Percentiles rank a stretch among this genome's conserved stretches.
These are phyloP conservation scores for Scaptomyza polygonia DNA, from an alignment of 2,888 invertebrate species.

Conservation along the genomic window DNA sequence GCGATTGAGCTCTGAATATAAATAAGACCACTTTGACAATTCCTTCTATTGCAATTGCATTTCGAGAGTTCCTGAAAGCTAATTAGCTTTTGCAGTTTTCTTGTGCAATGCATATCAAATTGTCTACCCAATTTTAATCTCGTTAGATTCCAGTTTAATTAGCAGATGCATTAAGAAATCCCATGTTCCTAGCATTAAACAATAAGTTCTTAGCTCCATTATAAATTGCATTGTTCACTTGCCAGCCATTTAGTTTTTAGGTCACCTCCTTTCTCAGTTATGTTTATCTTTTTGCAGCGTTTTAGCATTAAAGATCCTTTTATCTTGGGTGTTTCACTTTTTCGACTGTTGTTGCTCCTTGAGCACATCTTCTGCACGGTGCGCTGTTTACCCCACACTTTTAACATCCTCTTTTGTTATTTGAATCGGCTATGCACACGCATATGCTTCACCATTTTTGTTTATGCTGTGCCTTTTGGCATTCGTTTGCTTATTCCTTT, in stretches of 20 bases:
- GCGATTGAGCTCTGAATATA: conserved; percentile 44
- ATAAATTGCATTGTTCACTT: conserved; percentile 45
- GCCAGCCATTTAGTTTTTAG: conserved; percentile 45
- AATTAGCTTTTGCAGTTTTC: conserved; percentile 13
- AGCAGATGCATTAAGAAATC: conserved; percentile 47
- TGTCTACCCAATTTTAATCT: conserved; percentile 10
- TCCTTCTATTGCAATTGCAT: conserved; percentile 6
- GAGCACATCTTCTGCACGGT: conserved; percentile 25
- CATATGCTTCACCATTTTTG: conserved; percentile 54
- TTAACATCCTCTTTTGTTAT: conserved; percentile 45
- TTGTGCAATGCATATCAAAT: not conserved
- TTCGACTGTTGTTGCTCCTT: not conserved
- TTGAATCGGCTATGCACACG: conserved; percentile 46
- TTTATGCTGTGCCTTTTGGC: conserved; percentile 19
- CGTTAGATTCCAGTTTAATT: conserved; percentile 48
- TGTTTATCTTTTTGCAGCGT: conserved; percentile 3
- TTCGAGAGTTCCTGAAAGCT: conserved; percentile 4
- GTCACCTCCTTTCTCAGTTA: conserved; percentile 9
- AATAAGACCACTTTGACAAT: conserved; percentile 29
- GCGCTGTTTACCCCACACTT: conserved; percentile 28
- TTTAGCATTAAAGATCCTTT: conserved; percentile 8
- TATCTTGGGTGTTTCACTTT: conserved; percentile 14
- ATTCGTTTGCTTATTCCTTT: conserved; percentile 29
- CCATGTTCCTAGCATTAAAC: conserved; percentile 17
- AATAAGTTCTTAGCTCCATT: conserved; percentile 43